These are phyloP conservation scores for Mormyrus proboscirostris DNA, from an alignment of 2,797 vertebrate species.

Conservation along the genomic window DNA sequence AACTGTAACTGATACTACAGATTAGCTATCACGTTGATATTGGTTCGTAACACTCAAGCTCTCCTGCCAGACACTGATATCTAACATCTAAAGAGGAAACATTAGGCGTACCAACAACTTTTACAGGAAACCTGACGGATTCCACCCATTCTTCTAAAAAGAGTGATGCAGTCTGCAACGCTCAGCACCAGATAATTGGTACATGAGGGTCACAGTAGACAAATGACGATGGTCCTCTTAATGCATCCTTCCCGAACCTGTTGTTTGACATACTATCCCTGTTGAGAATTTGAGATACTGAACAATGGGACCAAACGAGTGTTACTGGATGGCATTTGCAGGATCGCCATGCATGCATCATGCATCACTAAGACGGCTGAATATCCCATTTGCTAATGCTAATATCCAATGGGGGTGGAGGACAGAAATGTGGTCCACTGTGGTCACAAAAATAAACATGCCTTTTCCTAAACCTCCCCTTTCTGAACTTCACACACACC, in stretches of 20 bases:
- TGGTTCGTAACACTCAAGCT: neutral
- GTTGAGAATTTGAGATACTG: constrained; percentile 29
- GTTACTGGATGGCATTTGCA: neutral
- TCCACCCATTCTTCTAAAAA: neutral
- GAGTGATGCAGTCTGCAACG: neutral
- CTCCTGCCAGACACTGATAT: neutral
- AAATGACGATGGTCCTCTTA: constrained; percentile 10
- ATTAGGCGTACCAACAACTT: neutral
- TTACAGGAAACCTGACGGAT: neutral
- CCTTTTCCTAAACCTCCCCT: neutral
- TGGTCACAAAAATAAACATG: neutral
- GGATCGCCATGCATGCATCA: neutral
- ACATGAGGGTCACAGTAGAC: neutral
- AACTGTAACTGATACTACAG: neutral
- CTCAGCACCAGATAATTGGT: neutral
- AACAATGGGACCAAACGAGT: constrained; percentile 20
- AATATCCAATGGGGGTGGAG: neutral
- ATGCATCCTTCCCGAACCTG: constrained; percentile 28
- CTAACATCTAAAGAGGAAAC: neutral
- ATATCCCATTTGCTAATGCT: neutral
- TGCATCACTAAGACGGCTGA: neutral
- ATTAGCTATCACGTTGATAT: neutral
- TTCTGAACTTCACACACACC: neutral
- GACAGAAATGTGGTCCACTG: neutral
- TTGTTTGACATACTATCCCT: constrained; percentile 24